Evolutionary conservation across 2,888 invertebrate genomes (phyloP).

Genomic region (Sycophila texana): DNA sequence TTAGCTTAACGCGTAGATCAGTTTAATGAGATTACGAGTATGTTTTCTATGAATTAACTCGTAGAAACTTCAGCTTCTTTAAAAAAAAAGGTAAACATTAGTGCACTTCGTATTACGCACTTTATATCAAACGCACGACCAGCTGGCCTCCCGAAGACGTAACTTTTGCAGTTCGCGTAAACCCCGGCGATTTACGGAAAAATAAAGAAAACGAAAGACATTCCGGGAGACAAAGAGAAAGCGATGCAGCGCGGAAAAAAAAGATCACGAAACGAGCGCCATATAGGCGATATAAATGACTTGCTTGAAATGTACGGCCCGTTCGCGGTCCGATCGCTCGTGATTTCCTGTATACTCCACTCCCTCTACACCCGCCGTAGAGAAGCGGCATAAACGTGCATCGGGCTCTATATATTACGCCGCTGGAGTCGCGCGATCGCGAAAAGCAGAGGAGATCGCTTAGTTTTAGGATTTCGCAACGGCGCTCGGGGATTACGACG

Average conservation of each 20-base stretch:
- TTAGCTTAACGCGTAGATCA: too few relatives aligned
- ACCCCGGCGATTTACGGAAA: background rate
- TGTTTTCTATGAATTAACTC: too few relatives aligned
- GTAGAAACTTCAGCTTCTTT: too few relatives aligned
- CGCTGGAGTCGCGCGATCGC: too few relatives aligned
- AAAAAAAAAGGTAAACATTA: too few relatives aligned
- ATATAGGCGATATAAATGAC: background rate
- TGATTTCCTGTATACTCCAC: conserved; percentile 45
- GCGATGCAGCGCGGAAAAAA: background rate
- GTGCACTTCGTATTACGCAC: too few relatives aligned
- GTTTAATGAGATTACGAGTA: too few relatives aligned
- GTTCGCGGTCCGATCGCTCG: conserved; percentile 43
- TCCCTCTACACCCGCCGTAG: background rate
- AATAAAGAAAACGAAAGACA: background rate
- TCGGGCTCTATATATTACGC: too few relatives aligned
- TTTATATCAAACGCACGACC: too few relatives aligned
- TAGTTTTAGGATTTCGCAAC: conserved; percentile 27
- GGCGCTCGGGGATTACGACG: background rate
- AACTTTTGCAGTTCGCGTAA: background rate
- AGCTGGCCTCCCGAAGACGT: too few relatives aligned
- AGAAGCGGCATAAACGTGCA: too few relatives aligned
- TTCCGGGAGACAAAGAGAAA: conserved; percentile 8
- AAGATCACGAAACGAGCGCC: conserved; percentile 20
- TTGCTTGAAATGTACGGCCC: conserved; percentile 27
- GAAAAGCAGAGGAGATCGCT: conserved; percentile 17